Conservation (phyloP, 2,888 invertebrate genomes). For the Xanthia togata region DNA sequence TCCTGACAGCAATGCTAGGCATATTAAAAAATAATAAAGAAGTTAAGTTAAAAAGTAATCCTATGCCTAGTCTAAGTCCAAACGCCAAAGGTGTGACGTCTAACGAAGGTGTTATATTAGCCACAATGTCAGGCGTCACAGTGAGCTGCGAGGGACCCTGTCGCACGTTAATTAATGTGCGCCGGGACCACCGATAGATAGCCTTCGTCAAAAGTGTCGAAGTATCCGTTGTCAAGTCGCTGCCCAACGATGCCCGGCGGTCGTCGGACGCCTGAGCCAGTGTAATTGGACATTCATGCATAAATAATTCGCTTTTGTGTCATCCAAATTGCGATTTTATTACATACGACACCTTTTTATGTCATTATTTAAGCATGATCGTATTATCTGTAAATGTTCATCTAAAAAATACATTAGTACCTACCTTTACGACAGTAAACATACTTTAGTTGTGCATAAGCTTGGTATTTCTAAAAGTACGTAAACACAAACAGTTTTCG, state of each 20-base stretch:
- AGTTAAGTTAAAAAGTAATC: background rate
- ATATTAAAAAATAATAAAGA: background rate
- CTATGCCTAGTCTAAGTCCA: background rate
- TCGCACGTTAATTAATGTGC: constrained; percentile 75
- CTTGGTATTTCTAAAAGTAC: background rate
- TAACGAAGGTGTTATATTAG: constrained; percentile 53
- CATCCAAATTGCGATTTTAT: constrained; percentile 23
- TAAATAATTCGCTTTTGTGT: constrained; percentile 46
- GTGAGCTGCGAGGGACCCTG: constrained; percentile 57
- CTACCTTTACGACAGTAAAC: background rate
- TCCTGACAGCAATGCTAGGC: background rate
- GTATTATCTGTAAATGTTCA: background rate
- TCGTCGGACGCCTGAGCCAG: constrained; percentile 20
- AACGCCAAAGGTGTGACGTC: constrained; percentile 34
- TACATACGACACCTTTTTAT: background rate
- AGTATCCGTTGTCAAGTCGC: constrained; percentile 37
- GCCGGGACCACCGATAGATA: constrained; percentile 66
- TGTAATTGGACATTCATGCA: constrained; percentile 55
- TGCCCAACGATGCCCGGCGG: constrained; percentile 18
- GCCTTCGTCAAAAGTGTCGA: constrained; percentile 72
- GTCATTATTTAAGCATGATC: background rate
- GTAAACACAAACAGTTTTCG: constrained; percentile 30
- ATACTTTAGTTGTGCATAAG: background rate
- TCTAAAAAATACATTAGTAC: background rate
- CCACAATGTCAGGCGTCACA: constrained; percentile 48